Percentiles rank a stretch among this genome's conserved stretches.
Evolutionary conservation across 1,140 invertebrate genomes (phyloP).

Genomic region (Platorchestia sp.): DNA sequence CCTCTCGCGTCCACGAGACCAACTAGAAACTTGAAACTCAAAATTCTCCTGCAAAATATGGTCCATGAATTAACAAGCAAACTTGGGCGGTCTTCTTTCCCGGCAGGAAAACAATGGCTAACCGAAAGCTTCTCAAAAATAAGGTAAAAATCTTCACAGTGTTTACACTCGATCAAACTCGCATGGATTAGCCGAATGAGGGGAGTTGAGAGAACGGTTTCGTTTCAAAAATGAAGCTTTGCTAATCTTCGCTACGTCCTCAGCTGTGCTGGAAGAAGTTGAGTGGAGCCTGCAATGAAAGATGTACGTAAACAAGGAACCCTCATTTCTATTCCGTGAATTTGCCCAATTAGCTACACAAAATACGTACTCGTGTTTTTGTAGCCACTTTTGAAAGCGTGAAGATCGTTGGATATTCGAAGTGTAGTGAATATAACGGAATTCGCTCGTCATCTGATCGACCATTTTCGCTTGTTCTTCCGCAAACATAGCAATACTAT

Average conservation of each 20-base stretch:
- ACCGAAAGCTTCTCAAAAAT: conserved; percentile 9
- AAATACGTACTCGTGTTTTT: too few species aligned
- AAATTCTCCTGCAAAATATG: conserved; percentile 43
- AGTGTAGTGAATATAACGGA: too few species aligned
- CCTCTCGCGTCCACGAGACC: background rate
- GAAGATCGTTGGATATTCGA: too few species aligned
- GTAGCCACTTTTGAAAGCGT: too few species aligned
- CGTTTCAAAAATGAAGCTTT: background rate
- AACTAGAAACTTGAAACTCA: background rate
- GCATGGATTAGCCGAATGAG: conserved; percentile 12
- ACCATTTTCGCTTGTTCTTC: too few species aligned
- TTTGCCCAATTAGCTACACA: too few species aligned
- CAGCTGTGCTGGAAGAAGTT: too few species aligned
- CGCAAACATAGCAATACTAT: too few species aligned
- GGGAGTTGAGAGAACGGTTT: background rate
- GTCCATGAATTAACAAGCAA: conserved; percentile 51
- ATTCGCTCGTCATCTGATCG: too few species aligned
- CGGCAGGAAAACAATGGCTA: conserved; percentile 43
- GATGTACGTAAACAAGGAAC: too few species aligned
- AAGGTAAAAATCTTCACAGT: background rate
- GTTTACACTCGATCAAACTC: conserved; percentile 48
- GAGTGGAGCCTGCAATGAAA: too few species aligned
- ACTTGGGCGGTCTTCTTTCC: conserved; percentile 13
- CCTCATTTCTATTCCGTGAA: too few species aligned
- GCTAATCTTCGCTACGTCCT: background rate